These are phyloP conservation scores for Caenorhabditis becei DNA, from an alignment of 2,888 invertebrate genomes.

Conservation along the genomic window DNA sequence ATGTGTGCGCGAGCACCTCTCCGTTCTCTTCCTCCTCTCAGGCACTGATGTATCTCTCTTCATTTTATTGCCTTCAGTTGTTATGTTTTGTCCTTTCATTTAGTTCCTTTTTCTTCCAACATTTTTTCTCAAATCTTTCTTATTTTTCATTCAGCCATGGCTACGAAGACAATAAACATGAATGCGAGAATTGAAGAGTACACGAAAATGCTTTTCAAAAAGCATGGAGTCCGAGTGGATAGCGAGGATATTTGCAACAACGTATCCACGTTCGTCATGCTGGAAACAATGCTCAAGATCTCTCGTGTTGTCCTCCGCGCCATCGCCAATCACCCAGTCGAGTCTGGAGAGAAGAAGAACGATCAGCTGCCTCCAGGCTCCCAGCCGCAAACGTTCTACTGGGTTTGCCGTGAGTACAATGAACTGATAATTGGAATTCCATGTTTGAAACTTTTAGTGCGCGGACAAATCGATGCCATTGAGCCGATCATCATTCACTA, in stretches of 20 bases:
- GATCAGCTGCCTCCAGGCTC: background rate
- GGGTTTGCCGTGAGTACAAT: background rate
- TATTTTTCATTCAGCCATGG: conserved; percentile 5
- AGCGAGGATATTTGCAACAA: background rate
- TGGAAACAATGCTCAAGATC: background rate
- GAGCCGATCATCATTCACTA: background rate
- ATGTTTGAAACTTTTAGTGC: background rate
- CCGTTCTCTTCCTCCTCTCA: too few species aligned
- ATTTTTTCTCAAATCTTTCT: too few species aligned
- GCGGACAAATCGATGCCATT: background rate
- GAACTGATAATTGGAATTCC: background rate
- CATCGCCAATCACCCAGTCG: background rate
- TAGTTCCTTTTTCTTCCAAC: too few species aligned
- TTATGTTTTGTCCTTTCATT: too few species aligned
- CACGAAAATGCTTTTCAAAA: background rate
- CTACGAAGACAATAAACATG: background rate
- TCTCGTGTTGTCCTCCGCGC: background rate
- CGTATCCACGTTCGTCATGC: too few species aligned
- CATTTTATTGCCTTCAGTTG: too few species aligned
- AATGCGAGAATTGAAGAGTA: background rate
- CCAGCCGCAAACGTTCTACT: background rate
- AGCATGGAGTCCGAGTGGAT: background rate
- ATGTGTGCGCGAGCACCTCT: too few species aligned
- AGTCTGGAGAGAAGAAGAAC: background rate
- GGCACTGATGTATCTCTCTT: too few species aligned